Base-by-base conservation (phyloP, 2,888 invertebrate species). In the Plebejus anna region DNA sequence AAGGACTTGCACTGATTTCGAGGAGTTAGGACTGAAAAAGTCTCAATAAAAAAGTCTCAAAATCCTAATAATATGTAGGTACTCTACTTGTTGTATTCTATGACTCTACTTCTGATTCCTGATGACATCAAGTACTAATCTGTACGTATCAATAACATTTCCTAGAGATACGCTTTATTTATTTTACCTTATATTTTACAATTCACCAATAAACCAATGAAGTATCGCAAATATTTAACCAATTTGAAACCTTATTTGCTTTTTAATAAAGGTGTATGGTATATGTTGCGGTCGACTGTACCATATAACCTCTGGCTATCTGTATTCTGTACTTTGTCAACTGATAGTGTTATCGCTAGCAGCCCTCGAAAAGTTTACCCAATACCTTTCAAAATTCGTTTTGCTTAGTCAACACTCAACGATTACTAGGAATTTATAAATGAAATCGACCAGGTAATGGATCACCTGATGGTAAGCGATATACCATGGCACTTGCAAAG, bases 281-380 rank as follows among this genome's bases (percentile, higher is more conserved):
- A 1, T 5, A 4, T 22, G 11, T 61, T 36, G 36, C 32, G 32
- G 32, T 4, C 32, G 36, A 66, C 4, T 36, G 66, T 66, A 66
- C 73, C 9, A 11, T 32, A 28, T 73, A 73, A 73, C 73, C 55
- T 32, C 55, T 16, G 13, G 32, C 32, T 73, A 73, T 73, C 73
- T 13, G 28, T 32, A 51, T 28, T 73, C 55, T 13, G 72, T 32
- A 51, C 38, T 47, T 61, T 76, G 75, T 76, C 73, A 61, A 16
- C 38, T 76, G 80, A 80, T 81, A 81, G 76, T 70, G 79, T 77
- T 80, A 81, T 81, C 80, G 75, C 70, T 79, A 79, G 80, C 78
- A 75, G 78, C 76, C 75, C 79, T 78, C 76, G 78, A 78, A 78
- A 77, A 51, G 78, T 77, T 75, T 76, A 75, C 77, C 36, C 76